These are phyloP conservation scores for Tapera naevia DNA, from an alignment of 2,797 vertebrate species.

Conservation along the genomic window DNA sequence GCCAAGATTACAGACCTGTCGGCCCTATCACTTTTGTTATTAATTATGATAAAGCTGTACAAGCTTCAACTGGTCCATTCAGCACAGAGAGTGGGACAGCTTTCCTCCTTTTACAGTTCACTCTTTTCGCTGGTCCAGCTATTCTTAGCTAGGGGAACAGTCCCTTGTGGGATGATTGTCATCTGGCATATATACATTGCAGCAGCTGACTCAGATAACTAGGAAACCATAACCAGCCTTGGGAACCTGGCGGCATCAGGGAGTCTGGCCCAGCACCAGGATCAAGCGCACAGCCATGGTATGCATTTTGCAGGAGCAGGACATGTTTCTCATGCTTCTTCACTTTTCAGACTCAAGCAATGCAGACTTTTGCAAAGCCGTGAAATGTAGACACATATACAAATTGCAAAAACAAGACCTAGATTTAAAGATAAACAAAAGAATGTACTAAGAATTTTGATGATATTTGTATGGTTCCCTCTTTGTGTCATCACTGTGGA, in stretches of 20 bases:
- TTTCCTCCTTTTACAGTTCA: not conserved
- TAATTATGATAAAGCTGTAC: constrained; percentile 63
- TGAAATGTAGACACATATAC: not conserved
- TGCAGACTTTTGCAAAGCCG: not conserved
- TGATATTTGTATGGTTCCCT: not conserved
- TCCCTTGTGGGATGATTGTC: constrained; percentile 49
- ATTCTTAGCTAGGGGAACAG: constrained; percentile 56
- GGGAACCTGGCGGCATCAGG: not conserved
- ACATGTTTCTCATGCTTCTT: not conserved
- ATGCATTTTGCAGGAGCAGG: not conserved
- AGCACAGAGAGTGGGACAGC: not conserved
- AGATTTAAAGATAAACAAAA: not conserved
- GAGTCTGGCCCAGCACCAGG: constrained; percentile 25
- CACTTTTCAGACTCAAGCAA: not conserved
- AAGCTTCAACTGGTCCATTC: constrained; percentile 29
- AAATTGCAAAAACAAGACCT: not conserved
- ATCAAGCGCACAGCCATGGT: not conserved
- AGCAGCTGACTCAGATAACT: constrained; percentile 64
- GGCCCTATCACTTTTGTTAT: constrained; percentile 52
- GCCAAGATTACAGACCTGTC: constrained; percentile 58
- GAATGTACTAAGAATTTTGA: not conserved
- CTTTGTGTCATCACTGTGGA: not conserved
- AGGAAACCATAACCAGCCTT: constrained; percentile 24
- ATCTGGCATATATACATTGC: constrained; percentile 66
- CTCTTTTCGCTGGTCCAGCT: constrained; percentile 36